Evolutionary conservation across 2,113 vertebrate genomes (phyloP), one percentile per base, ranked within the genome.

Genomic region (Myrmecobius fasciatus): DNA sequence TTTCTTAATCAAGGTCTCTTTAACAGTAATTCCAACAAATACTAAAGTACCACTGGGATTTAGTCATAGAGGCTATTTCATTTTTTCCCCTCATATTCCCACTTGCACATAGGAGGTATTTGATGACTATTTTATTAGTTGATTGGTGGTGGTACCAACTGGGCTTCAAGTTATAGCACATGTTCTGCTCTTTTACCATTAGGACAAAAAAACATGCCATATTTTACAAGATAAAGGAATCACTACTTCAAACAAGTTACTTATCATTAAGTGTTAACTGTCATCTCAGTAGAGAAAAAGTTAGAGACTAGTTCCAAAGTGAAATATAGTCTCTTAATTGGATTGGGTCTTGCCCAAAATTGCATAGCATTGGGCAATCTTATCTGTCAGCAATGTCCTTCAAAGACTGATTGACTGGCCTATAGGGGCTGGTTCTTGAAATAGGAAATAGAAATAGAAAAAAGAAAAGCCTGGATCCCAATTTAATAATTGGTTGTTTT

Each of bases 231-330:
- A 95, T 95, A 91, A 95, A 95, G 91, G 96, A 95, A 96, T 97
- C 96, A 97, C 91, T 96, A 91, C 94, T 97, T 52, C 91, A 97
- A 92, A 91, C 94, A 94, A 89, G 91, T 95, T 95, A 96, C 90
- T 97, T 97, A 94, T 97, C 95, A 96, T 96, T 95, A 96, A 96
- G 94, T 92, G 43, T 96, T 91, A 93, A 95, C 93, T 96, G 95
- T 97, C 94, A 95, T 94, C 89, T 96, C 93, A 97, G 93, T 96
- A 94, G 22, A 96, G 91, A 96, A 97, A 96, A 97, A 94, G 94
- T 93, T 96, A 96, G 96, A 96, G 96, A 67, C 43, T 60, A 92
- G 48, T 91, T 52, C 89, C 94, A 92, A 48, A 96, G n/a, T n/a
- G 54, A 28, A 60, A 9, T 31, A 60, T 31, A 25, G 25, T 54